Evolutionary conservation across 2,888 invertebrate genomes (phyloP).

Genomic region (Cantharis rufa): DNA sequence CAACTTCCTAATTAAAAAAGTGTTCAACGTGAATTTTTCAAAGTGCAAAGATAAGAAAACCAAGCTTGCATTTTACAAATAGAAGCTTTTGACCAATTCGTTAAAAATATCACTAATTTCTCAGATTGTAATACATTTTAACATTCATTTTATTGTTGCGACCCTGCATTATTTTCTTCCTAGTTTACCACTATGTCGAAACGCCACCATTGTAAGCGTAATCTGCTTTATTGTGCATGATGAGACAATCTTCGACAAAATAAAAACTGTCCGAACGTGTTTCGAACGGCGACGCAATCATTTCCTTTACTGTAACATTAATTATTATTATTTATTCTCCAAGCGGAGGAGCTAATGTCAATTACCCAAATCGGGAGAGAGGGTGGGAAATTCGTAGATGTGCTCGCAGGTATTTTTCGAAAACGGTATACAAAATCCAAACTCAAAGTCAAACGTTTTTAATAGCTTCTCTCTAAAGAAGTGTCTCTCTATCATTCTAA

Average conservation of each 20-base stretch:
- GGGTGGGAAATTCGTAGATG: constrained; percentile 95
- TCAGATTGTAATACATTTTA: constrained; percentile 7
- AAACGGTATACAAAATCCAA: constrained; percentile 98
- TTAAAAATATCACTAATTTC: constrained; percentile 20
- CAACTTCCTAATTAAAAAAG: constrained; percentile 5
- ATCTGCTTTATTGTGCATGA: constrained; percentile 99
- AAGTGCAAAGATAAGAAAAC: constrained; percentile 11
- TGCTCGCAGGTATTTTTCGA: constrained; percentile 98
- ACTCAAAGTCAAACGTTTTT: constrained; percentile 99
- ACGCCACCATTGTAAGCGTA: constrained; percentile 92
- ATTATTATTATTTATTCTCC: not conserved
- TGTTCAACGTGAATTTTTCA: constrained; percentile 6
- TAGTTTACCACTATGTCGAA: constrained; percentile 36
- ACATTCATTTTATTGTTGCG: constrained; percentile 20
- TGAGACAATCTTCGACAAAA: constrained; percentile 94
- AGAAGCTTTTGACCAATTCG: constrained; percentile 9
- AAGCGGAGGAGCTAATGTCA: constrained; percentile 28
- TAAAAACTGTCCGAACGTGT: constrained; percentile 99
- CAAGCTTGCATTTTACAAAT: constrained; percentile 12
- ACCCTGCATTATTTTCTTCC: constrained; percentile 14
- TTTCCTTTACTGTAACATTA: constrained; percentile 81
- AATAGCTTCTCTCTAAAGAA: constrained; percentile 91
- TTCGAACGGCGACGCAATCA: constrained; percentile 95
- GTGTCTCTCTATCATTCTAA: constrained; percentile 98
- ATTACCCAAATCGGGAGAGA: constrained; percentile 85